Percentiles rank a stretch among this genome's conserved stretches.
Conservation (phyloP, 2,888 invertebrate species). For the Venustoraphidia nigricollis region DNA sequence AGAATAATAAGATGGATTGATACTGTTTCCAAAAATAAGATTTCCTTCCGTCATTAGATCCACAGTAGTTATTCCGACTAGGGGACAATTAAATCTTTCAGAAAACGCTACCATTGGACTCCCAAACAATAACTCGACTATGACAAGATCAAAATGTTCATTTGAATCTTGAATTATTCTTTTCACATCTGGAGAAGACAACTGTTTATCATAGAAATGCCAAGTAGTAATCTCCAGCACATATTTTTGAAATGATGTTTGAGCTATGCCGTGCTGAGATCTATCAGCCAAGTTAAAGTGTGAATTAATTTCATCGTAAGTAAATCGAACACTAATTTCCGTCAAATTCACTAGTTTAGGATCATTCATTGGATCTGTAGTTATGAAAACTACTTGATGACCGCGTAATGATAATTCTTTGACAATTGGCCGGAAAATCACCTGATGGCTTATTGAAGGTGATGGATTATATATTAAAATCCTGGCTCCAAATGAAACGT, state of each 20-base stretch:
- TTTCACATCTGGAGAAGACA: constrained; percentile 8
- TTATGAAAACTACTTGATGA: constrained; percentile 29
- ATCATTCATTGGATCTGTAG: constrained; percentile 24
- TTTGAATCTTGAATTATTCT: constrained; percentile 1
- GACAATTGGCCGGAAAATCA: constrained; percentile 25
- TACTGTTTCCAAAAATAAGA: constrained; percentile 12
- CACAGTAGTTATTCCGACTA: constrained; percentile 13
- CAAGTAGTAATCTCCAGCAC: no score
- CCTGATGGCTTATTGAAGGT: constrained; percentile 32
- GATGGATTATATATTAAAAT: constrained; percentile 26
- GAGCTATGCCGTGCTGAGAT: no score
- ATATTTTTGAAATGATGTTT: no score
- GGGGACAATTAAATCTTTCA: constrained; percentile 17
- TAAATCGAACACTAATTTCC: constrained; percentile 20
- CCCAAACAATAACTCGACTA: constrained; percentile 15
- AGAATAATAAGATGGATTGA: constrained; percentile 10
- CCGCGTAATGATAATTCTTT: constrained; percentile 28
- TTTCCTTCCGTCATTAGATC: constrained; percentile 4
- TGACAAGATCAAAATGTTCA: constrained; percentile 18
- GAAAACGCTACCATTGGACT: constrained; percentile 9
- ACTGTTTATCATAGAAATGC: constrained; percentile 8
- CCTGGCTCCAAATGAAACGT: constrained; percentile 12
- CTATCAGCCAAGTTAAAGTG: no score
- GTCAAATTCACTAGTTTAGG: constrained; percentile 20
- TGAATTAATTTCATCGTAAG: no score